Conservation (phyloP, 2,797 vertebrate genomes). For the Tokudaia muenninki region DNA sequence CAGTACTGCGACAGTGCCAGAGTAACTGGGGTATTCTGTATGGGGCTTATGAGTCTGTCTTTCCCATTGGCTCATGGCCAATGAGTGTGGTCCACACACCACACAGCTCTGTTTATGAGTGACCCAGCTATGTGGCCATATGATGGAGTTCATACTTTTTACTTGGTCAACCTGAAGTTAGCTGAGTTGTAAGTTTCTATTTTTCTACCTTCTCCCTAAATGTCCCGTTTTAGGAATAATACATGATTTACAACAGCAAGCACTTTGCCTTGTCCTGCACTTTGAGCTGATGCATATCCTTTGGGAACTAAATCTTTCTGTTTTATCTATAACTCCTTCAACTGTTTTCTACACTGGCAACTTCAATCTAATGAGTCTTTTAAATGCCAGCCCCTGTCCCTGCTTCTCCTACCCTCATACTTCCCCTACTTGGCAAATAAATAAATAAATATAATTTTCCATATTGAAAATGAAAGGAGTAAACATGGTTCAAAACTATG, state of each 20-base stretch:
- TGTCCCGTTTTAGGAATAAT: conserved; percentile 72
- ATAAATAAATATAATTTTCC: conserved; percentile 45
- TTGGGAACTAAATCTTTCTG: conserved; percentile 70
- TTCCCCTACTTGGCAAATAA: conserved; percentile 44
- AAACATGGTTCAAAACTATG: conserved; percentile 46
- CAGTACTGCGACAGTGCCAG: conserved; percentile 48
- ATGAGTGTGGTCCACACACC: conserved; percentile 59
- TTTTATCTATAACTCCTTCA: conserved; percentile 72
- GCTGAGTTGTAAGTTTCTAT: conserved; percentile 71
- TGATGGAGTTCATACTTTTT: conserved; percentile 67
- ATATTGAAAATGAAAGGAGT: conserved; percentile 55
- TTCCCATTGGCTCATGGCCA: conserved; percentile 75
- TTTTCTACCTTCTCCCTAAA: conserved; percentile 60
- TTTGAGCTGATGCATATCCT: conserved; percentile 62
- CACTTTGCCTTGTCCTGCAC: conserved; percentile 1
- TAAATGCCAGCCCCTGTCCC: conserved; percentile 50
- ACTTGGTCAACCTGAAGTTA: conserved; percentile 69
- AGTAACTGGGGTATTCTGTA: conserved; percentile 71
- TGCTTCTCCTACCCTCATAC: conserved; percentile 37
- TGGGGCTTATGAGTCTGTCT: conserved; percentile 71
- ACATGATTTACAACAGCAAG: conserved; percentile 47
- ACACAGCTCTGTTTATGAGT: conserved; percentile 55
- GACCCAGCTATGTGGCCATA: conserved; percentile 59
- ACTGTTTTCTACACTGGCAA: conserved; percentile 59
- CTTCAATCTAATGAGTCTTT: conserved; percentile 64